These are phyloP conservation scores for Apostichopus japonicus DNA, from an alignment of 35 echinoderm and acorn worm genomes.

Conservation along the genomic window DNA sequence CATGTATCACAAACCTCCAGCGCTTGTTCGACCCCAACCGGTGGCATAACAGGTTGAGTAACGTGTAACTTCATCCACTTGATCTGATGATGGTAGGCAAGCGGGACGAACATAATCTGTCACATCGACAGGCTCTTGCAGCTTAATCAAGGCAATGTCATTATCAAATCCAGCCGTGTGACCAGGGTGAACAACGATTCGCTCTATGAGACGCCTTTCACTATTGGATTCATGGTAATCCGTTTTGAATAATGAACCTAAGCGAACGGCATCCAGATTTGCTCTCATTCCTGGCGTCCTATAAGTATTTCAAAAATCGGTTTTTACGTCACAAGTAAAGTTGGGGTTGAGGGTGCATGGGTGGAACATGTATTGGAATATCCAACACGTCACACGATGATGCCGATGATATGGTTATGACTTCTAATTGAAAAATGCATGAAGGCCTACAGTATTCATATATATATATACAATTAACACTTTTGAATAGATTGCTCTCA, in stretches of 20 bases:
- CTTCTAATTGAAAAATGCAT: too few relatives aligned
- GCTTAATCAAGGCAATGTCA: conserved; percentile 78
- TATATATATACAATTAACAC: too few relatives aligned
- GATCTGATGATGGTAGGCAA: conserved; percentile 27
- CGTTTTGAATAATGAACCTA: conserved; percentile 50
- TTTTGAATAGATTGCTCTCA: too few relatives aligned
- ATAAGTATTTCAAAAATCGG: too few relatives aligned
- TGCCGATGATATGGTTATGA: too few relatives aligned
- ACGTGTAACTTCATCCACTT: background rate
- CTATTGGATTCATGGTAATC: background rate
- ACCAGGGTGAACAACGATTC: conserved; percentile 68
- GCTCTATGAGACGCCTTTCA: conserved; percentile 50
- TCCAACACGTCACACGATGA: too few relatives aligned
- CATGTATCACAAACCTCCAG: too few relatives aligned
- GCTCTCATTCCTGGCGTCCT: background rate
- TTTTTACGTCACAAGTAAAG: too few relatives aligned
- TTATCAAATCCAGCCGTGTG: conserved; percentile 31
- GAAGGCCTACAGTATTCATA: too few relatives aligned
- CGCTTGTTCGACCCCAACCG: conserved; percentile 64
- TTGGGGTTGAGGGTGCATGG: too few relatives aligned
- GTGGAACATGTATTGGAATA: too few relatives aligned
- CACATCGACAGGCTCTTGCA: conserved; percentile 58
- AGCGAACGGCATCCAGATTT: conserved; percentile 19
- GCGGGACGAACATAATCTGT: conserved; percentile 64
- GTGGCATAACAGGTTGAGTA: conserved; percentile 53